These are phyloP conservation scores for Dryas iulia DNA, from an alignment of 1,140 invertebrate species.

Conservation along the genomic window DNA sequence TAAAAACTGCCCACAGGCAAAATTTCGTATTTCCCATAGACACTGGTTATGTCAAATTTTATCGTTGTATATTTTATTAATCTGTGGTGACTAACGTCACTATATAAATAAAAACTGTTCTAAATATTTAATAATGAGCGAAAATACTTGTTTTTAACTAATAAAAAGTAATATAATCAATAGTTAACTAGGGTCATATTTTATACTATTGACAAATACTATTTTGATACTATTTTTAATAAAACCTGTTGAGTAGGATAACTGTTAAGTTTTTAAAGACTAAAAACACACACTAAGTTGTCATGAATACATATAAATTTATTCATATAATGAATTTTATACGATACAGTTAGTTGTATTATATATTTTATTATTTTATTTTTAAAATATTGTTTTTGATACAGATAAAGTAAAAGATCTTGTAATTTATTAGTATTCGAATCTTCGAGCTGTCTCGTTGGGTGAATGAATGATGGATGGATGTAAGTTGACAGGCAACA, in stretches of 20 bases:
- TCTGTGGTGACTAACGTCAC: too few relatives aligned
- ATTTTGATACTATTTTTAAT: too few relatives aligned
- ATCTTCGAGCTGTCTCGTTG: constrained; percentile 13
- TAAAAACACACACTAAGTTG: too few relatives aligned
- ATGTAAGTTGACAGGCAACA: constrained; percentile 48
- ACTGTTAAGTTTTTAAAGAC: too few relatives aligned
- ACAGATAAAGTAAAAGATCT: not conserved
- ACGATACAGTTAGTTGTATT: not conserved
- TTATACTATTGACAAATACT: too few relatives aligned
- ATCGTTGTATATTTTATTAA: not conserved
- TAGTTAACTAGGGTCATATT: too few relatives aligned
- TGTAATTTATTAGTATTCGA: constrained; percentile 1
- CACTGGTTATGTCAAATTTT: not conserved
- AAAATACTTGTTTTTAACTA: too few relatives aligned
- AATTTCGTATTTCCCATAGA: constrained; percentile 14
- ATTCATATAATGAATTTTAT: not conserved
- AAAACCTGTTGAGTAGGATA: too few relatives aligned
- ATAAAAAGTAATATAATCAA: too few relatives aligned
- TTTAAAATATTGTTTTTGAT: not conserved
- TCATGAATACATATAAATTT: not conserved
- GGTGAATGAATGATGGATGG: constrained; percentile 43
- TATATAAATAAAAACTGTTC: too few relatives aligned
- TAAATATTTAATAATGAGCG: too few relatives aligned
- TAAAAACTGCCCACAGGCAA: constrained; percentile 22
- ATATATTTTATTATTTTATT: not conserved